These are phyloP conservation scores for Erebia palarica DNA, from an alignment of 2,888 invertebrate genomes.

Conservation along the genomic window DNA sequence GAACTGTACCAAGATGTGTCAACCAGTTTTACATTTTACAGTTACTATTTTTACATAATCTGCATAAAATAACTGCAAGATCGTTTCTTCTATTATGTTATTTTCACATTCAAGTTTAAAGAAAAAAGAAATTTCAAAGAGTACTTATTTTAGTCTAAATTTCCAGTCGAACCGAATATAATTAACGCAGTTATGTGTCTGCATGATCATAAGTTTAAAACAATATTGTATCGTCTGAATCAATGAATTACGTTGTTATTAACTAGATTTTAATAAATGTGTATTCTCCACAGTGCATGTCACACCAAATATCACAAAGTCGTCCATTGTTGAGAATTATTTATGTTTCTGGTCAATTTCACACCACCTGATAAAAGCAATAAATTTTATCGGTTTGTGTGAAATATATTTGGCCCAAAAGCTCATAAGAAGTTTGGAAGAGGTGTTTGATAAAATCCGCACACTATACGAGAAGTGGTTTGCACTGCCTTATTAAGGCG, in stretches of 20 bases:
- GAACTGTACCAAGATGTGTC: too few relatives aligned
- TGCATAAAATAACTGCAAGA: too few relatives aligned
- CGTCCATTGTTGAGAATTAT: slow-evolving; percentile 64
- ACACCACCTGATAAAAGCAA: slow-evolving; percentile 52
- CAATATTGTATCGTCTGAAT: slow-evolving; percentile 32
- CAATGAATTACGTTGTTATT: slow-evolving; percentile 32
- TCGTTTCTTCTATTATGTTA: too few relatives aligned
- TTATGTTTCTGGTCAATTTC: slow-evolving; percentile 61
- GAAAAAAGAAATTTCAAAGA: too few relatives aligned
- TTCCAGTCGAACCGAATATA: slow-evolving; percentile 55
- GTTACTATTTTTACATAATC: too few relatives aligned
- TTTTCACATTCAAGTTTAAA: too few relatives aligned
- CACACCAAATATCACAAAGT: slow-evolving; percentile 72
- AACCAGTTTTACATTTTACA: too few relatives aligned
- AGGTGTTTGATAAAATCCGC: neutral
- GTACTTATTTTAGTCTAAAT: slow-evolving; percentile 32
- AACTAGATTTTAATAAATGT: slow-evolving; percentile 47
- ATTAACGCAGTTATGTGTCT: slow-evolving; percentile 33
- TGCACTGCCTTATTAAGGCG: too few relatives aligned
- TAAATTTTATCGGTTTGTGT: slow-evolving; percentile 55
- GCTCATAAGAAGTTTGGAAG: neutral
- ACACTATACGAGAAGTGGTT: too few relatives aligned
- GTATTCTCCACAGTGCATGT: slow-evolving; percentile 76
- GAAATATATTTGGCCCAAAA: slow-evolving; percentile 45
- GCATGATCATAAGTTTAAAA: slow-evolving; percentile 54